phyloP scores from a whole-genome alignment of 35 echinoderm and acorn worm genomes.

The Lytechinus pictus region DNA sequence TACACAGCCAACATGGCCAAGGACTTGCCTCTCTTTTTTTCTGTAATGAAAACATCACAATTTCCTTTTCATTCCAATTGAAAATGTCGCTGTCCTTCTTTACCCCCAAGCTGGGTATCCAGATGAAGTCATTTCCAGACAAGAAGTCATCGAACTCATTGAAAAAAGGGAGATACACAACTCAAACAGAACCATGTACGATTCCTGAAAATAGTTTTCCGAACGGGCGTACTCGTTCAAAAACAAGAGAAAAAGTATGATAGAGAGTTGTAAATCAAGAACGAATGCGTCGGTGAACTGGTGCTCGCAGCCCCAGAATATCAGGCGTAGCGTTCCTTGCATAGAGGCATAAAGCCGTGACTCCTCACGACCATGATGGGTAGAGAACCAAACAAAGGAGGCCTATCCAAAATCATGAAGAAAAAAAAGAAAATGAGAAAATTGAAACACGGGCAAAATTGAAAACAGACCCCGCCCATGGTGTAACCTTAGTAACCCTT shows the following conservation, averaged over 20 bases:
- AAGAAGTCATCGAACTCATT: slow-evolving; percentile 17
- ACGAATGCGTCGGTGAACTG: not conserved
- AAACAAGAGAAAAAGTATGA: not conserved
- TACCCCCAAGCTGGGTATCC: not conserved
- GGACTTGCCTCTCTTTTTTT: not conserved
- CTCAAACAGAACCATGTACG: slow-evolving; percentile 42
- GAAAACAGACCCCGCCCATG: slow-evolving; percentile 39
- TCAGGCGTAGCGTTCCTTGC: slow-evolving; percentile 42
- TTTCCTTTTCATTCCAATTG: slow-evolving; percentile 34
- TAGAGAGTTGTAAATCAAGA: not conserved
- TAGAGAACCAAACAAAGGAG: not conserved
- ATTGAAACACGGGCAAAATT: not conserved
- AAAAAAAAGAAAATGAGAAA: slow-evolving; percentile 9
- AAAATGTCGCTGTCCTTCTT: slow-evolving; percentile 37
- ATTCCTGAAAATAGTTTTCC: slow-evolving; percentile 38
- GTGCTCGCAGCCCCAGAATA: slow-evolving; percentile 36
- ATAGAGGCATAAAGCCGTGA: slow-evolving; percentile 25
- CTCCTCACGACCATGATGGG: slow-evolving; percentile 27
- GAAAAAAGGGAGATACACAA: not conserved
- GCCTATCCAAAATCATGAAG: slow-evolving; percentile 23
- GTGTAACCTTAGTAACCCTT: slow-evolving; percentile 19
- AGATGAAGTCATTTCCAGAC: slow-evolving; percentile 45
- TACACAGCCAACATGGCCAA: not conserved
- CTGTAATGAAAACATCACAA: slow-evolving; percentile 5
- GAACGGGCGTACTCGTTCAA: not conserved